A percentile compares a stretch with the other conserved stretches of the same genome.
phyloP scores from a whole-genome alignment of 2,113 vertebrate genomes.

The Ascaphus truei region DNA sequence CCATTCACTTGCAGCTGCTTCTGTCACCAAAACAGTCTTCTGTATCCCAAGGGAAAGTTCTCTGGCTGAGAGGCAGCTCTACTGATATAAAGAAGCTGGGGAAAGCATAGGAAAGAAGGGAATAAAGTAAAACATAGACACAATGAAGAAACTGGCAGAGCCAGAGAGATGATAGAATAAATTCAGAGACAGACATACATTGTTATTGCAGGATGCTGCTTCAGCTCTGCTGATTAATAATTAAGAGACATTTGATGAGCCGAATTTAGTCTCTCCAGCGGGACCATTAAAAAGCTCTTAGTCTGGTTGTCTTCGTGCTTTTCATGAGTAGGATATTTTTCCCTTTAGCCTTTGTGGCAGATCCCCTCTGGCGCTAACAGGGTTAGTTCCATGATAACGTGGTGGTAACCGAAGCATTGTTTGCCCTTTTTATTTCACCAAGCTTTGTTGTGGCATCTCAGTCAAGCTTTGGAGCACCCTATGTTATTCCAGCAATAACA shows the following conservation, averaged over 20 bases:
- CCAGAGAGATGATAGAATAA: conserved; percentile 1
- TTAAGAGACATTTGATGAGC: conserved; percentile 35
- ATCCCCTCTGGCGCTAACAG: too few relatives aligned
- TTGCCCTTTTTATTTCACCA: too few relatives aligned
- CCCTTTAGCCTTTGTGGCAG: too few relatives aligned
- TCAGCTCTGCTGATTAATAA: conserved; percentile 29
- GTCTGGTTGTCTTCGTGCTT: conserved; percentile 21
- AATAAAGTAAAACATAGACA: conserved; percentile 1
- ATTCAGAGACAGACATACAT: conserved; percentile 28
- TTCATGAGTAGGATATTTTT: conserved; percentile 16
- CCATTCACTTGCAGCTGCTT: conserved; percentile 30
- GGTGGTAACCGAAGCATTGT: too few relatives aligned
- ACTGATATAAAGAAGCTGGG: not conserved
- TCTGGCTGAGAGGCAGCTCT: conserved; percentile 2
- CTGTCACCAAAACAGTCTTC: conserved; percentile 5
- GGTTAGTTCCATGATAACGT: too few relatives aligned
- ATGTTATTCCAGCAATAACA: too few relatives aligned
- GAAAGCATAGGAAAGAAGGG: too few relatives aligned
- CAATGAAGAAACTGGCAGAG: conserved; percentile 7
- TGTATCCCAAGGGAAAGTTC: conserved; percentile 4
- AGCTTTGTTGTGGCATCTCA: too few relatives aligned
- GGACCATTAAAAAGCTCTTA: conserved; percentile 36
- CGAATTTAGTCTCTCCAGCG: conserved; percentile 30
- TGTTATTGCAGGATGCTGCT: conserved; percentile 36
- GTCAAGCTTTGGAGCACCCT: too few relatives aligned